Conservation (phyloP, 2,797 vertebrate species). For the Lutjanus campechanus region DNA sequence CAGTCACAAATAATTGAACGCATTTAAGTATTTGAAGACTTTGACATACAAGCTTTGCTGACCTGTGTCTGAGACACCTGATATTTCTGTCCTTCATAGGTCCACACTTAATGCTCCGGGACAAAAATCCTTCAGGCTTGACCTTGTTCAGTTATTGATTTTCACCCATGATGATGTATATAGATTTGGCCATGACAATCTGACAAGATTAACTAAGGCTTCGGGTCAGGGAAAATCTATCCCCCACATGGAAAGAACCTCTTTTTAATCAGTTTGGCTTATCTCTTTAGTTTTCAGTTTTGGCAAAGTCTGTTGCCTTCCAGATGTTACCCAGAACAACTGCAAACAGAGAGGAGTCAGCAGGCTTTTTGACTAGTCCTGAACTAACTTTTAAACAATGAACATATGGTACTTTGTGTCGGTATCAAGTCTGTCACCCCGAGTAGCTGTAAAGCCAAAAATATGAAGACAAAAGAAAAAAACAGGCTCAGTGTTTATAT, state of each 20-base stretch:
- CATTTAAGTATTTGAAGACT: not conserved
- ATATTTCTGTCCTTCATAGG: not conserved
- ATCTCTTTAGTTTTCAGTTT: slow-evolving; percentile 35
- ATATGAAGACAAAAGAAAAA: not conserved
- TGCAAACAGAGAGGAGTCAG: not conserved
- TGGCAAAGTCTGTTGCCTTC: slow-evolving; percentile 27
- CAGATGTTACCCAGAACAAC: slow-evolving; percentile 31
- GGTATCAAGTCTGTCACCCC: not conserved
- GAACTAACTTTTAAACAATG: not conserved
- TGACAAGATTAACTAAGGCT: slow-evolving; percentile 45
- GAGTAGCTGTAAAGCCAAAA: not conserved
- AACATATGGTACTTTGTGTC: not conserved
- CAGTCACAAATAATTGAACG: not conserved
- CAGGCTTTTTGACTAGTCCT: not conserved
- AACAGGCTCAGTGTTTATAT: not conserved
- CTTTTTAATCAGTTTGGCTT: slow-evolving; percentile 48
- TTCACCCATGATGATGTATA: not conserved
- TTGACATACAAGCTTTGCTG: not conserved
- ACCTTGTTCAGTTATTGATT: slow-evolving; percentile 15
- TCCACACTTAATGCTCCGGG: not conserved
- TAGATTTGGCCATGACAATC: slow-evolving; percentile 12
- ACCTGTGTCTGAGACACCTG: not conserved
- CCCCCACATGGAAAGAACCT: slow-evolving; percentile 10
- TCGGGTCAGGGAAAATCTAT: slow-evolving; percentile 22
- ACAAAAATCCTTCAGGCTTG: not conserved